Base-by-base conservation (phyloP, 2,888 invertebrate genomes). In the Plagodis pulveraria region DNA sequence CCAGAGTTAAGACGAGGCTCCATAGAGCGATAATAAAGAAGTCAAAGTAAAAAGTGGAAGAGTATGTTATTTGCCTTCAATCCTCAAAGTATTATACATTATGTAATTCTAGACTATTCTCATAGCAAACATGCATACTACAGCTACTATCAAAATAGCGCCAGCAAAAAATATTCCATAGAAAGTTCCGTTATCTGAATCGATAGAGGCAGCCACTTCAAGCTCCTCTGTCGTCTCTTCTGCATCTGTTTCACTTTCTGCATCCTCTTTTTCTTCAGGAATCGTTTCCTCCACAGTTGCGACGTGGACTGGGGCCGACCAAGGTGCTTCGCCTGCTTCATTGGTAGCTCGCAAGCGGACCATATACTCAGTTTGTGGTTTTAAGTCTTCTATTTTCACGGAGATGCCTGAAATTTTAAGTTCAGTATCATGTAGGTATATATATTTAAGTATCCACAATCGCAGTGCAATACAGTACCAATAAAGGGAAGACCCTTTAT, bases 131-230 rank as follows among this genome's bases (percentile, higher is more conserved):
- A 83, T 82, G 61, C 83, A 86, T 2, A 73, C 79, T 7, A 83
- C 77, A 9, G 78, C 72, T 0, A 85, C 50, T 0, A 88, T 70
- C 22, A 83, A 53, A 42, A 90, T 79, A 5, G 82, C 85, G 10
- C 80, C 86, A 7, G 80, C 78, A 41, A 87, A 87, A 59, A 90
- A 83, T 50, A 90, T 73, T 0, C 87, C 88, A 50, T 86, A 88
- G 47, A 86, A 84, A 6, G 80, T 77, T 4, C 70, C 65, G 32
- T 68, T 65, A 9, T 43, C 59, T 44, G 33, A 49, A 48, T 41
- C 45, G 5, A 46, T 38, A 44, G 43, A 56, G 22, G 51, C 50
- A 34, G 50, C 57, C 6, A 41, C 52, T 10, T 8, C 0, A 5
- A 58, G 68, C 11, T 65, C 62, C 12, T 67, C 62, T 11, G 10